Evolutionary conservation across 2,797 vertebrate species (phyloP), one percentile per base, ranked within the genome.

Genomic region (Echiichthys vipera): DNA sequence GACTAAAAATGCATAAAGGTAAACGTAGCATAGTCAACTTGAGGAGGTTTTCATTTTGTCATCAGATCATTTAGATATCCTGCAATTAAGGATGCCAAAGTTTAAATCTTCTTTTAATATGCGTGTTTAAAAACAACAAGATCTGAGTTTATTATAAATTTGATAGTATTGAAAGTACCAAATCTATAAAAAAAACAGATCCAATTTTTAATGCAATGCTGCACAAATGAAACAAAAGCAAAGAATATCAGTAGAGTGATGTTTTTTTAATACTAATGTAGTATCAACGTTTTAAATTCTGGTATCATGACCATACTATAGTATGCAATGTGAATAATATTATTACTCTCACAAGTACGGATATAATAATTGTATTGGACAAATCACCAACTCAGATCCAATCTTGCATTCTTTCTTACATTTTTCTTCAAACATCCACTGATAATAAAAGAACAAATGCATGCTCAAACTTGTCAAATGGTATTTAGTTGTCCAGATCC

Each of bases 401-500:
- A 14, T 27, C 14, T 32, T 7, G 14, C 11, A 27, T 47, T 30
- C 2, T 22, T 43, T 14, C 7, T 14, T 45, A 22, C 18, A 11
- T 49, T 57, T 70, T 36, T 55, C 7, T 43, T 36, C 9, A 56
- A 45, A 53, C 20, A 55, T 36, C 25, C 11, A 29, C 9, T 55
- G 37, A 40, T 58, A 39, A 62, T 46, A 9, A 68, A 37, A 7
- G 2, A 40, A 53, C 7, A 67, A 57, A 66, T 75, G 20, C 8
- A 18, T 36, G 2, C n/a, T 65, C 5, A 2, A 54, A 57, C 9
- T 55, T 83, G 45, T 77, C 42, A 47, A 36, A n/a, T 54, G 59
- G 53, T 57, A 56, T 74, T 80, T 74, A 45, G 46, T 34, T 49
- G 40, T 77, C 18, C 9, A 5, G 64, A 74, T 76, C 65, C 46